Percentiles rank a stretch among this genome's conserved stretches.
Evolutionary conservation across 2,797 vertebrate species (phyloP).

Genomic region (Enteromius viviparus): DNA sequence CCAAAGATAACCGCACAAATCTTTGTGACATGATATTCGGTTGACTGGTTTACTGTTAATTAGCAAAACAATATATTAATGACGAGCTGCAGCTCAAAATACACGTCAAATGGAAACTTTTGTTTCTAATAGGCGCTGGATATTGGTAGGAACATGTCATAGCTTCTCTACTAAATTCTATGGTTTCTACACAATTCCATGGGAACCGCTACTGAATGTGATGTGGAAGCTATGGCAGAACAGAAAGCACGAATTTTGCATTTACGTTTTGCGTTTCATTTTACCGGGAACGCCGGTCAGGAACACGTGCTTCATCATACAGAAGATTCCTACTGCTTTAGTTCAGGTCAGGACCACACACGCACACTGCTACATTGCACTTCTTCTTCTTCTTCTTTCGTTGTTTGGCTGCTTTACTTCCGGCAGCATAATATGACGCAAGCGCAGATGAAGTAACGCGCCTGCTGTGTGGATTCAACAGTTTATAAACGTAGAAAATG

Average conservation of each 20-base stretch:
- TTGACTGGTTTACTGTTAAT: too few relatives aligned
- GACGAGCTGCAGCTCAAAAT: not conserved
- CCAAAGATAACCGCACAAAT: too few relatives aligned
- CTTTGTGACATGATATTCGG: not conserved
- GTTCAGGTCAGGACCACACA: not conserved
- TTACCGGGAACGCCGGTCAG: constrained; percentile 88
- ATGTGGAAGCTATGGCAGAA: not conserved
- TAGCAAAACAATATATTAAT: too few relatives aligned
- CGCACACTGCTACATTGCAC: not conserved
- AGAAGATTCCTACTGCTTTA: not conserved
- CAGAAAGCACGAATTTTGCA: not conserved
- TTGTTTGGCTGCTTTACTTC: not conserved
- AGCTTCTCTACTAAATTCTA: too few relatives aligned
- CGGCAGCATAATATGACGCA: constrained; percentile 55
- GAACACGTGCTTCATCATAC: constrained; percentile 83
- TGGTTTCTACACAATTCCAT: not conserved
- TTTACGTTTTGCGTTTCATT: not conserved
- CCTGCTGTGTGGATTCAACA: not conserved
- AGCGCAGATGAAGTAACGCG: constrained; percentile 49
- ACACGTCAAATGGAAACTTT: not conserved
- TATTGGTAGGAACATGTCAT: not conserved
- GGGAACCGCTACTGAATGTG: not conserved
- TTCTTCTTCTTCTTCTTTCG: not conserved
- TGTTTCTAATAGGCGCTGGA: not conserved
- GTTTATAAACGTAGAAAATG: not conserved